Conservation (phyloP, 2,113 vertebrate species). For the Dolichotis patagonum region DNA sequence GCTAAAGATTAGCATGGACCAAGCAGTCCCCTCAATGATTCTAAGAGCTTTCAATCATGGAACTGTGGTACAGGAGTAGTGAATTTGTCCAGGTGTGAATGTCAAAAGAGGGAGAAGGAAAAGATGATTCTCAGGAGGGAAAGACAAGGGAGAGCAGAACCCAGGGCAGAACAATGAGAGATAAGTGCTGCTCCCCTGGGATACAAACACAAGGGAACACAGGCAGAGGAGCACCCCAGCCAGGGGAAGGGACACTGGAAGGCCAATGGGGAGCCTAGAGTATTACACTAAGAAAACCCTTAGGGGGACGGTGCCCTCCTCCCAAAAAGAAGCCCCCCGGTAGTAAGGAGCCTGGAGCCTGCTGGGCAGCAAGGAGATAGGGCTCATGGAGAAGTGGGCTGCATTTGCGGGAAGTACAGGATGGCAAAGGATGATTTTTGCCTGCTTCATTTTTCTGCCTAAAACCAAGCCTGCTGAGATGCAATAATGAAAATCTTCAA, state of each 20-base stretch:
- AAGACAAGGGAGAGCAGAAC: not conserved
- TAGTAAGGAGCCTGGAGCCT: not conserved
- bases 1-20: not conserved
- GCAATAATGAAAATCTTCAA: slow-evolving; percentile 76
- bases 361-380: not conserved
- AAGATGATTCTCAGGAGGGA: not conserved
- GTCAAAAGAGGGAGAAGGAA: not conserved
- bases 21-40: not conserved
- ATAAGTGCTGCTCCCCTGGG: not conserved
- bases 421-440: slow-evolving; percentile 34
- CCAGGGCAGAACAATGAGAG: not conserved
- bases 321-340: not conserved
- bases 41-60: not conserved
- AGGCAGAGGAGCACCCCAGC: not conserved
- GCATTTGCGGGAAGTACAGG: not conserved
- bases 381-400: not conserved
- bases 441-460: slow-evolving; percentile 64
- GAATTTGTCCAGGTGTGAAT: not conserved
- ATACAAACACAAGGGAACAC: not conserved
- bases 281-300: not conserved
- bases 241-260: rapidly evolving
- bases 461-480: slow-evolving; percentile 69
- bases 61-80: not conserved
- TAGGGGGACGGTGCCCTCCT: not conserved
- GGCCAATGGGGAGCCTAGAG: not conserved